phyloP scores from a whole-genome alignment of 2,797 vertebrate species.

The Limnodromus scolopaceus region DNA sequence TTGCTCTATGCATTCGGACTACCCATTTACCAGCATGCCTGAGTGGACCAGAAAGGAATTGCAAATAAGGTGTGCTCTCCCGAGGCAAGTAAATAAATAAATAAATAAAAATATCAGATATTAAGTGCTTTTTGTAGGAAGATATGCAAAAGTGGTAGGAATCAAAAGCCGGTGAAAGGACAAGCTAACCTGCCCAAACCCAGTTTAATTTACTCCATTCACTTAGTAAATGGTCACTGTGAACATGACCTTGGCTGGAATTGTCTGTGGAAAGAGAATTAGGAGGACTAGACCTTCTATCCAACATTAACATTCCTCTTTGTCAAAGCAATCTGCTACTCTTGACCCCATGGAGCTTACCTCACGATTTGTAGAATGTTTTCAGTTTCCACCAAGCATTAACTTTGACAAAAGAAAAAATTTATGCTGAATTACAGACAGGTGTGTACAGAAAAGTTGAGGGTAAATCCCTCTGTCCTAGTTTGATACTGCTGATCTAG shows the following conservation, averaged over 20 bases:
- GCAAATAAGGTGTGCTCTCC: background rate
- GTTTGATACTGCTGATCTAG: background rate
- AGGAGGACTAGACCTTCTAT: background rate
- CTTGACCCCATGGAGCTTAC: background rate
- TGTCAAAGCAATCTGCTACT: background rate
- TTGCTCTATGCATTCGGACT: background rate
- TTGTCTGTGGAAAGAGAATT: background rate
- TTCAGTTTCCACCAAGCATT: background rate
- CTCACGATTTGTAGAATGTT: background rate
- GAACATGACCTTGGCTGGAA: background rate
- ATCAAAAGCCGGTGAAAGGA: background rate
- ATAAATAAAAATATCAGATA: background rate
- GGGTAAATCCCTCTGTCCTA: background rate
- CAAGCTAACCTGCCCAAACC: background rate
- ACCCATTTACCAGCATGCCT: conserved; percentile 25
- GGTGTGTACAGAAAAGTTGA: background rate
- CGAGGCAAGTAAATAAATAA: background rate
- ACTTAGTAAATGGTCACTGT: background rate
- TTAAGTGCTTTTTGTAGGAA: background rate
- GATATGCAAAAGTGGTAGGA: background rate
- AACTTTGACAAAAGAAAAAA: background rate
- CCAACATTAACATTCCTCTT: background rate
- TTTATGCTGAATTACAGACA: background rate
- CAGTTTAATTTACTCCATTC: background rate
- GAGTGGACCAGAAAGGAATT: conserved; percentile 7